phyloP scores from a whole-genome alignment of 2,888 invertebrate genomes.

The Protonemura montana region DNA sequence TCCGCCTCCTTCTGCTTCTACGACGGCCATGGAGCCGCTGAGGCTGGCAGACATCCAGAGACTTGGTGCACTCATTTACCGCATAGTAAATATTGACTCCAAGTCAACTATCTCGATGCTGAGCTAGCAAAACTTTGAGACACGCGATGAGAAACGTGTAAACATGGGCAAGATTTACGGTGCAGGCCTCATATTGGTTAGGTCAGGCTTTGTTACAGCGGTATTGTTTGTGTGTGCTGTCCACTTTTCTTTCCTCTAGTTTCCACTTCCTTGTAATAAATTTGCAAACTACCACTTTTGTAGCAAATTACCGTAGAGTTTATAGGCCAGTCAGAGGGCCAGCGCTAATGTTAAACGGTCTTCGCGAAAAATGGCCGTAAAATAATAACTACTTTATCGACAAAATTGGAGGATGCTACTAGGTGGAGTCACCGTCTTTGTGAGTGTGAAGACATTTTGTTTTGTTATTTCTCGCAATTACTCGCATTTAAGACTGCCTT shows the following conservation, averaged over 20 bases:
- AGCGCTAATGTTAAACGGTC: too few species aligned
- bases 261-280: neutral
- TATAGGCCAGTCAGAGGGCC: too few species aligned
- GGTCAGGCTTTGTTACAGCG: neutral
- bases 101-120: neutral
- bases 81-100: neutral
- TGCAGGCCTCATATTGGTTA: neutral
- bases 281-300: too few species aligned
- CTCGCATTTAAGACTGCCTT: too few species aligned
- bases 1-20: neutral
- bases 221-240: neutral
- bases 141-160: neutral
- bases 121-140: neutral
- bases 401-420: too few species aligned
- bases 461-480: too few species aligned
- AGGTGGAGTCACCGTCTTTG: too few species aligned
- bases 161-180: neutral
- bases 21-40: neutral
- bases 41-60: neutral
- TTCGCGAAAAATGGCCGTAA: too few species aligned
- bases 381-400: too few species aligned
- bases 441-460: too few species aligned
- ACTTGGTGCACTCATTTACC: neutral
- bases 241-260: neutral
- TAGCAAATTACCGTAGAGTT: too few species aligned